Percentiles rank a stretch among this genome's conserved stretches.
Evolutionary conservation across 2,888 invertebrate species (phyloP).

Genomic region (Hermaeophaga mercurialis): DNA sequence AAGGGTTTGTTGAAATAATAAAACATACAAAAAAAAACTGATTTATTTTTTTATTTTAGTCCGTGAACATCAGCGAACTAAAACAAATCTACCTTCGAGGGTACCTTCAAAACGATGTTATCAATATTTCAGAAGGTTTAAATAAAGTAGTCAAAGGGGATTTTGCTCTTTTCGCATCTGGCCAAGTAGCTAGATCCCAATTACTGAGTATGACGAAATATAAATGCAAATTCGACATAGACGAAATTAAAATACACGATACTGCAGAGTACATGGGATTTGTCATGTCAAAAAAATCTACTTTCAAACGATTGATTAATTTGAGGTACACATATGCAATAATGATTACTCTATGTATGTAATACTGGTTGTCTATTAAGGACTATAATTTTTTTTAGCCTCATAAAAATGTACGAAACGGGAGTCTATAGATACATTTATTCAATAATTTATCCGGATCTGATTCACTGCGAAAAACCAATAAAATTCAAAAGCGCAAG

Average conservation of each 20-base stretch:
- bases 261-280: constrained; percentile 65
- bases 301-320: constrained; percentile 65
- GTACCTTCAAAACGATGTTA: constrained; percentile 55
- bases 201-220: constrained; percentile 54
- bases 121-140: constrained; percentile 62
- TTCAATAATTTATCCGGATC: constrained; percentile 55
- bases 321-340: constrained; percentile 33
- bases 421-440: constrained; percentile 38
- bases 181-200: constrained; percentile 63
- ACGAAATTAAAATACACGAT: constrained; percentile 63
- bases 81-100: constrained; percentile 47
- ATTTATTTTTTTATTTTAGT: constrained; percentile 53
- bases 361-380: too few relatives aligned
- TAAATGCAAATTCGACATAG: constrained; percentile 60
- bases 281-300: constrained; percentile 63
- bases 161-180: constrained; percentile 69
- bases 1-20: constrained; percentile 59
- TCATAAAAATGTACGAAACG: constrained; percentile 47
- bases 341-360: too few relatives aligned
- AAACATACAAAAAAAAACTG: neutral
- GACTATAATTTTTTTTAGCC: constrained; percentile 42
- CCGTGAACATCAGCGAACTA: constrained; percentile 55
- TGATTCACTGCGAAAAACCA: constrained; percentile 63
- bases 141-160: constrained; percentile 61
- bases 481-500: constrained; percentile 65